Percentiles rank a stretch among this genome's conserved stretches.
These are phyloP conservation scores for Cosmopolites sordidus DNA, from an alignment of 2,888 invertebrate species.

Conservation along the genomic window DNA sequence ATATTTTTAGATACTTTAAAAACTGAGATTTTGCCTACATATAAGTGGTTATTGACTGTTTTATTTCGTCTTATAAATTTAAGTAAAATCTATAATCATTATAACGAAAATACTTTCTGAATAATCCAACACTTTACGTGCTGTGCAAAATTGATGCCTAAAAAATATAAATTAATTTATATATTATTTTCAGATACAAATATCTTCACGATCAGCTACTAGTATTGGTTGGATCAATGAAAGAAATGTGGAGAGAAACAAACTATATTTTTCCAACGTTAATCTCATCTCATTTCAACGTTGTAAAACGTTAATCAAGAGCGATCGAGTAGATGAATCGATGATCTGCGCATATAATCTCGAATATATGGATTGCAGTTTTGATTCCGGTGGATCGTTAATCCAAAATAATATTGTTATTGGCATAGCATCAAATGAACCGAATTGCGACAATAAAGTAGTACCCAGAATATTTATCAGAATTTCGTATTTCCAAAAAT, in stretches of 20 bases:
- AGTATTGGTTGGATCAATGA: slow-evolving; percentile 30
- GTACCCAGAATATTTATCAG: slow-evolving; percentile 33
- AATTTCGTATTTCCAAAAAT: slow-evolving; percentile 30
- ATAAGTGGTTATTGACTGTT: no score
- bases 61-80: no score
- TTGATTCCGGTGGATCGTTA: slow-evolving; percentile 32
- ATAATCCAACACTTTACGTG: no score
- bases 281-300: slow-evolving; percentile 27
- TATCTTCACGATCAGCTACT: slow-evolving; percentile 31
- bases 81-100: no score
- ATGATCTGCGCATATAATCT: slow-evolving; percentile 31
- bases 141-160: no score
- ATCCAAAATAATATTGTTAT: slow-evolving; percentile 31
- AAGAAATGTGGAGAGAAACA: slow-evolving; percentile 15
- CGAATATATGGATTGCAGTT: slow-evolving; percentile 28
- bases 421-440: slow-evolving; percentile 31
- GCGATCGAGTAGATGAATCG: slow-evolving; percentile 26
- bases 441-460: slow-evolving; percentile 28
- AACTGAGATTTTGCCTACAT: no score
- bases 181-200: slow-evolving; percentile 28
- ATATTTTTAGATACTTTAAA: no score
- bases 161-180: not conserved
- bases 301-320: slow-evolving; percentile 25
- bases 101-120: no score
- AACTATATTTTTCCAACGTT: slow-evolving; percentile 27